phyloP scores from a whole-genome alignment of 2,797 vertebrate genomes.

The Cynopterus sphinx region DNA sequence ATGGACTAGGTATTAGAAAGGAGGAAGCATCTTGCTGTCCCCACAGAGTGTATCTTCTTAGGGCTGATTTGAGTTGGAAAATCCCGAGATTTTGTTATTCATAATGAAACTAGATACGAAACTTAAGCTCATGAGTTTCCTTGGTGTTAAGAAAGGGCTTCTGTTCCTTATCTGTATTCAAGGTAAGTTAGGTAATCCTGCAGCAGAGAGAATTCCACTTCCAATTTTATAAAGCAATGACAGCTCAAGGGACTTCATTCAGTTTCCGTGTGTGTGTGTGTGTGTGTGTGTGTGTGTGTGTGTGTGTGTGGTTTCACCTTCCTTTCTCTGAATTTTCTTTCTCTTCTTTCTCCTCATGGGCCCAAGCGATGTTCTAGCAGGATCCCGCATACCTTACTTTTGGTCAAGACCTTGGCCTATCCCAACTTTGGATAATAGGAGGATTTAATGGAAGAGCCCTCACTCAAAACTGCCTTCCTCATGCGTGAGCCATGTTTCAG shows the following conservation, averaged over 20 bases:
- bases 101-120: slow-evolving; percentile 51
- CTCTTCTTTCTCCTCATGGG: neutral
- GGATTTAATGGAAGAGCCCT: neutral
- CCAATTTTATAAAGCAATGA: neutral
- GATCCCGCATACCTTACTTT: neutral
- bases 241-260: neutral
- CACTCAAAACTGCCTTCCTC: neutral
- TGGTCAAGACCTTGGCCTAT: neutral
- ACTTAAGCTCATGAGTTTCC: neutral
- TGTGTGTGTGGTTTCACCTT: neutral
- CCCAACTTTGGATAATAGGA: neutral
- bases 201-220: neutral
- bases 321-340: neutral
- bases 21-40: slow-evolving; percentile 49
- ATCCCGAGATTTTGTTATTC: slow-evolving; percentile 58
- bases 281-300: neutral
- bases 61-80: slow-evolving; percentile 29
- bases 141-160: neutral
- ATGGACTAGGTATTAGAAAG: neutral
- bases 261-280: neutral
- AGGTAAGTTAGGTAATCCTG: neutral
- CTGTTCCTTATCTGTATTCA: neutral
- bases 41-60: neutral
- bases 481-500: neutral
- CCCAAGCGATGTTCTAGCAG: neutral